Percentiles rank a stretch among this genome's conserved stretches.
Conservation (phyloP, 2,797 vertebrate species). For the Botia kubotai region DNA sequence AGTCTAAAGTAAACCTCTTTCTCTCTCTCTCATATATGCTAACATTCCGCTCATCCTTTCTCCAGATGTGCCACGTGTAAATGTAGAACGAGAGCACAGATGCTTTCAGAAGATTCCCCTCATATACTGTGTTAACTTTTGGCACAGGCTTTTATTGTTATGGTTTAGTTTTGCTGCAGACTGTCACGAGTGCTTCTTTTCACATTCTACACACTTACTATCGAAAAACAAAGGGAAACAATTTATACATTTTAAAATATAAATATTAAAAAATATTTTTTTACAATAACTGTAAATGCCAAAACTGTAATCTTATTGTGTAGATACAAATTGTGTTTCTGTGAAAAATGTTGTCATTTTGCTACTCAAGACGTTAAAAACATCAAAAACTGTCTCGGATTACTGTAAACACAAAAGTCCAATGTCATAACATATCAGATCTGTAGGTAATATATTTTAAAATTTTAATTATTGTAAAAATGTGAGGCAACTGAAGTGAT, state of each 20-base stretch:
- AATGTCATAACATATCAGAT: too few species aligned
- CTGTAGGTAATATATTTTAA: too few species aligned
- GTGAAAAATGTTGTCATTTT: too few species aligned
- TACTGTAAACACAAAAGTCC: too few species aligned
- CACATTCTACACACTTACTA: too few species aligned
- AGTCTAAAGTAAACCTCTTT: conserved; percentile 65
- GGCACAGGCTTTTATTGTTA: too few species aligned
- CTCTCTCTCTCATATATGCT: conserved; percentile 28
- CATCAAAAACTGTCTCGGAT: too few species aligned
- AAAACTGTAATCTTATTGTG: not conserved
- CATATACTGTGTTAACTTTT: conserved; percentile 19
- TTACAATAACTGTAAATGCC: conserved; percentile 18
- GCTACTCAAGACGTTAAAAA: too few species aligned
- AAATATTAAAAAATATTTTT: conserved; percentile 23
- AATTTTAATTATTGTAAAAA: too few species aligned
- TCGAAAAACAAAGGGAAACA: too few species aligned
- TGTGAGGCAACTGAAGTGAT: too few species aligned
- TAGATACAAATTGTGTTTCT: not conserved
- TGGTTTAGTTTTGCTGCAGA: not conserved
- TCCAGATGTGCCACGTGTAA: conserved; percentile 86
- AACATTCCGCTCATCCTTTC: conserved; percentile 70
- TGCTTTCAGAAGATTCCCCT: conserved; percentile 67
- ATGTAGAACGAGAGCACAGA: conserved; percentile 71
- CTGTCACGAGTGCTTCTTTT: not conserved
- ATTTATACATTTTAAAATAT: too few species aligned